phyloP scores from a whole-genome alignment of 64 coral and sea anemone species.

The Dendrophyllia cribrosa region DNA sequence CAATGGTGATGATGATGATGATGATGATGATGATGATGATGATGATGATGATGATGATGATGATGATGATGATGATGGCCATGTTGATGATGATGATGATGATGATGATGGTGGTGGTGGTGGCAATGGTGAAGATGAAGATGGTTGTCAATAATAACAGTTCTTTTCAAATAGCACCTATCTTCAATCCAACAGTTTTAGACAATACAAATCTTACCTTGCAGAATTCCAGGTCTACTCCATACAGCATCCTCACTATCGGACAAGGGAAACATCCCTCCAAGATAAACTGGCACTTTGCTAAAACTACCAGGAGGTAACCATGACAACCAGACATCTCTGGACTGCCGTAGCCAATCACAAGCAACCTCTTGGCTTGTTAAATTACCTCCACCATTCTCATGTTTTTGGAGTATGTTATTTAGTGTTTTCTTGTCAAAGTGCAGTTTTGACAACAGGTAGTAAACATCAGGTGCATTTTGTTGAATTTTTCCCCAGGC shows the following conservation, averaged over 20 bases:
- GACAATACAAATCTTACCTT: conserved; percentile 43
- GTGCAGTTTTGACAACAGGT: conserved; percentile 73
- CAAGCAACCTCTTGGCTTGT: conserved; percentile 83
- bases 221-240: conserved; percentile 84
- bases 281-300: conserved; percentile 82
- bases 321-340: conserved; percentile 81
- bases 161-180: too few relatives aligned
- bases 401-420: conserved; percentile 50
- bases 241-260: conserved; percentile 65
- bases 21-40: too few relatives aligned
- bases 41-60: too few relatives aligned
- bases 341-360: conserved; percentile 60
- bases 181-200: not conserved
- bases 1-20: too few relatives aligned
- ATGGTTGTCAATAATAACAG: too few relatives aligned
- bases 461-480: conserved; percentile 76
- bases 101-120: too few relatives aligned
- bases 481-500: conserved; percentile 69
- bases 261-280: conserved; percentile 92
- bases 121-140: too few relatives aligned
- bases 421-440: conserved; percentile 67
- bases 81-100: too few relatives aligned
- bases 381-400: conserved; percentile 45
- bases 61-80: too few relatives aligned
- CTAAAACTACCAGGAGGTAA: conserved; percentile 42